Base-by-base conservation (phyloP, 2,113 vertebrate genomes). In the Pygoscelis adeliae region DNA sequence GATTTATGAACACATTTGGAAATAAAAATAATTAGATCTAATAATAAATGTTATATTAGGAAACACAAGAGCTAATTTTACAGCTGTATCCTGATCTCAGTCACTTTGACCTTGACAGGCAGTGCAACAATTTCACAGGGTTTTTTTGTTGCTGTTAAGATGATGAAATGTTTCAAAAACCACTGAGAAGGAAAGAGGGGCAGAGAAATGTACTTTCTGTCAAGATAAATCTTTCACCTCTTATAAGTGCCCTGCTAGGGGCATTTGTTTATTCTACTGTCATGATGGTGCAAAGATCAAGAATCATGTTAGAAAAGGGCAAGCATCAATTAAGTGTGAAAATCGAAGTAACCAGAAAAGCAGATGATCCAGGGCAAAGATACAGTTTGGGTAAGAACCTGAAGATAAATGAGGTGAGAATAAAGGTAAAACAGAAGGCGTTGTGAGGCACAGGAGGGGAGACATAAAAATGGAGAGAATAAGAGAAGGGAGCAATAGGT, bases 31-130 rank as follows among this genome's bases (percentile, higher is more conserved):
- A 94, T 72, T 47, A 49, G 40, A 25, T 53, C 56, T 83, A 91
- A 73, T 82, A 93, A 91, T 59, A 88, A 87, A 89, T 55, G 12
- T 36, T 84, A 32, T 66, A 77, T 58, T 80, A 87, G 62, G 86
- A 92, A 97, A 94, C 15, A 59, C 23, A 84, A 76, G 77, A 81
- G 46, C 52, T 93, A 69, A 91, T 95, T 86, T 81, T 93, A 82
- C 49, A 92, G 80, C 73, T 77, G 46, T 56, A 85, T 94, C 58
- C 42, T 80, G 40, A 61, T 89, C 59, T 50, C 25, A 58, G 80
- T 87, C 46, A 70, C 49, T 78, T 84, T 87, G 90, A 96, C 70
- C 72, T 96, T 96, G 94, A 69, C 44, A 62, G 10, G 11, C 8
- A 77, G 23, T 50, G 46, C 63, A 94, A 59, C 22, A 73, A 38